Evolutionary conservation across 2,113 vertebrate genomes (phyloP).

Genomic region (Baryphthengus martii): DNA sequence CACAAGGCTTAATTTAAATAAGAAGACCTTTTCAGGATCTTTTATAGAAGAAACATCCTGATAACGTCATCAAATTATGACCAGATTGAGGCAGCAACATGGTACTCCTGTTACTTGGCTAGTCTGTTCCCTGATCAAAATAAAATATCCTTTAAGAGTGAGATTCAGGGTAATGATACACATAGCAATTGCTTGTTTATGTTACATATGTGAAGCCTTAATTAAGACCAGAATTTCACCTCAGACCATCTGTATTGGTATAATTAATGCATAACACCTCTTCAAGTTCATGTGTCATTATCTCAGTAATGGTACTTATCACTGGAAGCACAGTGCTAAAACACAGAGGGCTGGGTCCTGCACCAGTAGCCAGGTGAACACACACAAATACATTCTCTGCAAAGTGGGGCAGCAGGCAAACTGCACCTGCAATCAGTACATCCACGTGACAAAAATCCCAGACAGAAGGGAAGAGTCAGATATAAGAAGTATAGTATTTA

Average conservation of each 20-base stretch:
- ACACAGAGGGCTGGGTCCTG: not conserved
- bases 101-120: not conserved
- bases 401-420: not conserved
- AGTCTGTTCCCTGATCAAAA: not conserved
- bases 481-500: not conserved
- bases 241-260: not conserved
- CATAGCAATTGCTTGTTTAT: not conserved
- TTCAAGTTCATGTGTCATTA: not conserved
- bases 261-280: not conserved
- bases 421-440: not conserved
- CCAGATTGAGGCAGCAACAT: not conserved
- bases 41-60: not conserved
- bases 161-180: not conserved
- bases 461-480: not conserved
- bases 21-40: not conserved
- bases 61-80: not conserved
- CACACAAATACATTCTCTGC: not conserved
- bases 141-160: not conserved
- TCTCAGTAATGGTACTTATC: not conserved
- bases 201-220: not conserved
- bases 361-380: not conserved
- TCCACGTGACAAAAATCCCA: not conserved
- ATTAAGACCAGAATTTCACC: not conserved
- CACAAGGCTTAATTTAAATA: not conserved
- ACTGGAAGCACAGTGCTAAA: not conserved